These are phyloP conservation scores for Myiothlypis chrysogaster DNA, from an alignment of 2,797 vertebrate genomes.

Conservation along the genomic window DNA sequence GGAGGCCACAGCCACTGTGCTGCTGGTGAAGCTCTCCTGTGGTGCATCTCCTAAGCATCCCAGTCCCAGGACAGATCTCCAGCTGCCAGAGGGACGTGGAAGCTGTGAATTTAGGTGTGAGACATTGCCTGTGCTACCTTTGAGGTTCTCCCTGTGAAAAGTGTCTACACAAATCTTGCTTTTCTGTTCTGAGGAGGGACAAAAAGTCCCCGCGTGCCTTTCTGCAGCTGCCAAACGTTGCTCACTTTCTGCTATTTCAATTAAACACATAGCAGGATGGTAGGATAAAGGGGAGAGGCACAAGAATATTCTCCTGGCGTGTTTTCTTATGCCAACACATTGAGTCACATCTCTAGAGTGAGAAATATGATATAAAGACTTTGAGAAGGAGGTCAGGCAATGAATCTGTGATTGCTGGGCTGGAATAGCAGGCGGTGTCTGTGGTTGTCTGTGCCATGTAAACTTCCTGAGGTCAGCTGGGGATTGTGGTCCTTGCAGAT, in stretches of 20 bases:
- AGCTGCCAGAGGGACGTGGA: background rate
- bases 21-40: background rate
- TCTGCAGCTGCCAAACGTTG: background rate
- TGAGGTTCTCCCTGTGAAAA: background rate
- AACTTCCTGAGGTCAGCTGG: constrained; percentile 46
- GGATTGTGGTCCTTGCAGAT: constrained; percentile 11
- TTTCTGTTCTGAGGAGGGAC: background rate
- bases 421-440: background rate
- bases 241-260: constrained; percentile 46
- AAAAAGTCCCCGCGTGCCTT: background rate
- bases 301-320: background rate
- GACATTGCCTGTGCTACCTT: background rate
- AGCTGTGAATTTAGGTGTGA: background rate
- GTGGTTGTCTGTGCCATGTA: constrained; percentile 16
- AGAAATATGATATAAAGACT: constrained; percentile 61
- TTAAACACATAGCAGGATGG: constrained; percentile 29
- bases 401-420: constrained; percentile 12
- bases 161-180: background rate
- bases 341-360: constrained; percentile 46
- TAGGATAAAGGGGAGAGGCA: constrained; percentile 11
- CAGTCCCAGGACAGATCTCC: background rate
- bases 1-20: background rate
- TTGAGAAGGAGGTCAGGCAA: constrained; percentile 53
- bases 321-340: constrained; percentile 42
- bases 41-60: background rate